A percentile compares a stretch with the other conserved stretches of the same genome.
Evolutionary conservation across 2,113 vertebrate species (phyloP).

Genomic region (Pedionomus torquatus): DNA sequence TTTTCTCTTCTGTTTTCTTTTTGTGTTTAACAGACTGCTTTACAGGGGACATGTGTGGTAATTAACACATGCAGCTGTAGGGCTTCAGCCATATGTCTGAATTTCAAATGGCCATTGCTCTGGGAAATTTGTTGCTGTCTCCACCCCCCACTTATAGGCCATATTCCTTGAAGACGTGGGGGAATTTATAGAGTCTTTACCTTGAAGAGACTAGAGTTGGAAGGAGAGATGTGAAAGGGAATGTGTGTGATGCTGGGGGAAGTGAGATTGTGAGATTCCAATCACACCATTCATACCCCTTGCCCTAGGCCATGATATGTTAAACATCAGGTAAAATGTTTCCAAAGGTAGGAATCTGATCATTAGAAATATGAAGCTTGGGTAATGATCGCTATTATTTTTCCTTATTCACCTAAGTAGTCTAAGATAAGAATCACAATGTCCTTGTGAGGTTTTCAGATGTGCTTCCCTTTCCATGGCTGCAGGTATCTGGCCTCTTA

Average conservation of each 20-base stretch:
- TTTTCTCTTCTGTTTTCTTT: slow-evolving; percentile 75
- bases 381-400: accelerated
- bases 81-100: slow-evolving; percentile 78
- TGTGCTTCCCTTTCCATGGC: not conserved
- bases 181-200: slow-evolving; percentile 42
- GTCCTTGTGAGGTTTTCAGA: not conserved
- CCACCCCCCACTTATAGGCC: slow-evolving; percentile 26
- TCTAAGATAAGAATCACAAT: not conserved
- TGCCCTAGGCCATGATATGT: not conserved
- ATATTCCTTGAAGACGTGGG: slow-evolving; percentile 57
- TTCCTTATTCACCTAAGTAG: not conserved
- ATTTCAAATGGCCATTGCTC: slow-evolving; percentile 81
- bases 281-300: not conserved
- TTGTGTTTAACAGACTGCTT: slow-evolving; percentile 77
- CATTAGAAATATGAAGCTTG: not conserved
- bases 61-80: slow-evolving; percentile 79
- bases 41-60: slow-evolving; percentile 78
- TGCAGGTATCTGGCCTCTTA: not conserved
- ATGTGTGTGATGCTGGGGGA: not conserved
- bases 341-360: not conserved
- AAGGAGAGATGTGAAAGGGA: not conserved
- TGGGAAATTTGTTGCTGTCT: slow-evolving; percentile 45
- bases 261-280: not conserved
- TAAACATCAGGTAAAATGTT: not conserved
- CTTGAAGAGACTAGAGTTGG: not conserved